Evolutionary conservation across 2,888 invertebrate genomes (phyloP), one percentile per base, ranked within the genome.

Genomic region (Cerceris ruficornis): DNA sequence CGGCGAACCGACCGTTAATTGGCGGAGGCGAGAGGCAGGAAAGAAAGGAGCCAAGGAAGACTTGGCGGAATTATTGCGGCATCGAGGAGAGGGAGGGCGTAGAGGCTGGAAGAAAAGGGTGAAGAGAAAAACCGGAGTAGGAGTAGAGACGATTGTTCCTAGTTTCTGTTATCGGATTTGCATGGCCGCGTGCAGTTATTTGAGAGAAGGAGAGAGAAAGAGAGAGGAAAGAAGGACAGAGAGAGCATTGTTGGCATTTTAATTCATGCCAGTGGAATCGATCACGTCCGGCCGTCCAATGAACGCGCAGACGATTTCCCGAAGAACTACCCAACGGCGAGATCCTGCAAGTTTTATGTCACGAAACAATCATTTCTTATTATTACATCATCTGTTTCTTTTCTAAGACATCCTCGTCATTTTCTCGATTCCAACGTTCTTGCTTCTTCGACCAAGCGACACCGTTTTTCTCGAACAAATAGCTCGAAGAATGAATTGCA

Each of bases 121-220:
- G 55, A 69, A 69, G 68, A 74, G 67, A 61, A 77, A 76, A 80
- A 70, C 57, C 70, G 68, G 65, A 66, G 69, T 62, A 72, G 64
- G 70, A 66, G 54, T 52, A 64, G 64, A 58, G 70, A 83, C 75
- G 75, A 83, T 84, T 76, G 83, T 82, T 82, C 76, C 67, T 73
- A 76, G 62, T 82, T 77, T 82, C 70, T 87, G 85, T 88, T 87
- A 85, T 85, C 83, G 84, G 86, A 87, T 89, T 90, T 88, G 85
- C 88, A 86, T 84, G 87, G 84, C 77, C 80, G 84, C 83, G 74
- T 73, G 80, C 84, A 74, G 76, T 78, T 87, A 83, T 84, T 85
- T 83, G 78, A 70, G 69, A 28, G 28, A 28, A 2, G 28, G 28
- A 28, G 28, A 28, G 28, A 4, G 28, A 28, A 28, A 1, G 28